Evolutionary conservation across 2,797 vertebrate genomes (phyloP).

Genomic region (Poliocrania exsul): DNA sequence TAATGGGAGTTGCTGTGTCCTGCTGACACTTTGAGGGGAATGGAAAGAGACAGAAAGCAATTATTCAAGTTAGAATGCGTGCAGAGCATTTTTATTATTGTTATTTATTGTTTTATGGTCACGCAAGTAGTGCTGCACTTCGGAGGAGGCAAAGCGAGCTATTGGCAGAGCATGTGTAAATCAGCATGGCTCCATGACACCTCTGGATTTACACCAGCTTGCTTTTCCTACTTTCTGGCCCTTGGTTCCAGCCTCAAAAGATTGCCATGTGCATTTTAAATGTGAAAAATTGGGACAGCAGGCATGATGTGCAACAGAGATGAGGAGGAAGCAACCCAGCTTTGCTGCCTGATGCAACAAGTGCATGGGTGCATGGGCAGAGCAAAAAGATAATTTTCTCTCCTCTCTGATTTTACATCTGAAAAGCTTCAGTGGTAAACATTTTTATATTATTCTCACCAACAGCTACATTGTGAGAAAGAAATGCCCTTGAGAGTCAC

Average conservation of each 20-base stretch:
- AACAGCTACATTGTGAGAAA: neutral
- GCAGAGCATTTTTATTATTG: constrained; percentile 17
- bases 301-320: neutral
- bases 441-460: neutral
- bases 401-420: neutral
- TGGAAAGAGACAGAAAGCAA: constrained; percentile 26
- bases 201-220: neutral
- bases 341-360: neutral
- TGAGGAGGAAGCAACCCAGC: neutral
- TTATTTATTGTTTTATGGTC: constrained; percentile 45
- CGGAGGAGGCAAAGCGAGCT: neutral
- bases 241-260: neutral
- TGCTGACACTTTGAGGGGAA: neutral
- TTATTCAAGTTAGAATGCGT: constrained; percentile 7
- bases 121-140: neutral
- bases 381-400: neutral
- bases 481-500: neutral
- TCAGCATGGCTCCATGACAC: neutral
- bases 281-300: neutral
- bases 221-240: neutral
- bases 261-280: neutral
- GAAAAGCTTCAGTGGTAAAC: neutral
- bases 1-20: neutral
- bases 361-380: neutral
- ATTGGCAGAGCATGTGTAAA: neutral